Evolutionary conservation across 2,113 vertebrate genomes (phyloP), one percentile per base, ranked within the genome.

Genomic region (Lagopus leucura): DNA sequence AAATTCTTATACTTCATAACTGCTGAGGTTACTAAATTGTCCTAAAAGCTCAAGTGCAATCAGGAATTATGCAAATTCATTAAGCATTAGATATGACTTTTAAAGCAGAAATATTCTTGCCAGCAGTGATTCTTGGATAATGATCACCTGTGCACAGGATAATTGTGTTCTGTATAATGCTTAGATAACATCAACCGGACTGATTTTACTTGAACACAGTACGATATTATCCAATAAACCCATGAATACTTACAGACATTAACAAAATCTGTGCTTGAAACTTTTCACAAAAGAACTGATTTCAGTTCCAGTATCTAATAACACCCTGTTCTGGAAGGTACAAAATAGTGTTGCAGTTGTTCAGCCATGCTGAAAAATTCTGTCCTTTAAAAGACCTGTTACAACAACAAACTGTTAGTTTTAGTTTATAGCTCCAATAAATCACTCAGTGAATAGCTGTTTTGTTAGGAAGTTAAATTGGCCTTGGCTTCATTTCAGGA

Each of bases 401-500:
- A 96, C 3, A 1, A 97, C 95, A 95, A 94, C 94, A 97, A 97
- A 95, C 92, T 94, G 97, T 96, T 97, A 95, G 93, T 88, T 96
- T 97, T 91, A 77, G 78, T 97, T 97, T 97, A 97, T 88, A 82
- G 91, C 76, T 88, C 60, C 6, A 95, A 78, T 97, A 97, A 97
- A 96, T 97, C 95, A 96, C 76, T 74, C 50, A 3, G 81, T 96
- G 96, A 97, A 97, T 96, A 86, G 93, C 76, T 86, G 88, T 96
- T 96, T 97, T 97, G 96, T 97, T 96, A 75, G 79, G 45, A 88
- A 78, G 88, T 82, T 96, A 96, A 96, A 96, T 91, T 96, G 79
- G 92, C 94, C 91, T 96, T 96, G 96, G 96, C 93, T 95, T 96
- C 91, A 85, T 96, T 96, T 97, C 96, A 96, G 89, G 84, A 69